phyloP scores from a whole-genome alignment of 1,140 invertebrate species.

The Zophobas morio region DNA sequence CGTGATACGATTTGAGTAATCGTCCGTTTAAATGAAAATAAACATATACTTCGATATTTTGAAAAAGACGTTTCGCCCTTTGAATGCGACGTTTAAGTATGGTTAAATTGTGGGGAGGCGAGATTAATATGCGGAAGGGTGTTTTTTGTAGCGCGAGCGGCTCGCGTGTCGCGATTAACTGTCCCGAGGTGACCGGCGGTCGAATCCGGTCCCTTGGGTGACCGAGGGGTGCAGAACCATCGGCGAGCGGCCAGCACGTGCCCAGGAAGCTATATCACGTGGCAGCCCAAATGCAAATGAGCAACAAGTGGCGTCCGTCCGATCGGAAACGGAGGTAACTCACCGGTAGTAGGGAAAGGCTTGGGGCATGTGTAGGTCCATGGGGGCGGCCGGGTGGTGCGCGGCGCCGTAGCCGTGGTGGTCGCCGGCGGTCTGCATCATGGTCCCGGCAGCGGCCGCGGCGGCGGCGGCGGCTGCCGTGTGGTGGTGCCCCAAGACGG shows the following conservation, averaged over 20 bases:
- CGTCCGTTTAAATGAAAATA: too few species aligned
- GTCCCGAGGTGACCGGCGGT: constrained; percentile 1
- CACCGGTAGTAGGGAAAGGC: constrained; percentile 91
- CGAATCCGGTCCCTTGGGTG: constrained; percentile 11
- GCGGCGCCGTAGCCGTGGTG: constrained; percentile 68
- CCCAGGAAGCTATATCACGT: constrained; percentile 62
- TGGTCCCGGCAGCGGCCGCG: constrained; percentile 75
- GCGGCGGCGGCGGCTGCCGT: constrained; percentile 69
- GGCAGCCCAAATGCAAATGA: constrained; percentile 62
- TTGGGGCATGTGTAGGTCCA: constrained; percentile 90
- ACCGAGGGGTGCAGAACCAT: constrained; percentile 17
- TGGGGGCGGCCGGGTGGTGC: constrained; percentile 79
- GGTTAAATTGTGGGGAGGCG: too few species aligned
- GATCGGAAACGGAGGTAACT: constrained; percentile 60
- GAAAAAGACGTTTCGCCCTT: too few species aligned
- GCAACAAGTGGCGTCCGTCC: constrained; percentile 62
- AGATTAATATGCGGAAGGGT: too few species aligned
- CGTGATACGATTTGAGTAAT: too few species aligned
- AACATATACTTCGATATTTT: too few species aligned
- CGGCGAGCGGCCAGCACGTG: constrained; percentile 57
- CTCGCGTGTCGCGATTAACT: background rate
- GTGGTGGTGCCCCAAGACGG: constrained; percentile 76
- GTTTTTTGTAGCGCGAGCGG: background rate
- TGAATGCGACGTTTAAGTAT: too few species aligned
- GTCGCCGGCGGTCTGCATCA: constrained; percentile 70